Evolutionary conservation across 2,797 vertebrate genomes (phyloP).

Genomic region (Scolopax rusticola): DNA sequence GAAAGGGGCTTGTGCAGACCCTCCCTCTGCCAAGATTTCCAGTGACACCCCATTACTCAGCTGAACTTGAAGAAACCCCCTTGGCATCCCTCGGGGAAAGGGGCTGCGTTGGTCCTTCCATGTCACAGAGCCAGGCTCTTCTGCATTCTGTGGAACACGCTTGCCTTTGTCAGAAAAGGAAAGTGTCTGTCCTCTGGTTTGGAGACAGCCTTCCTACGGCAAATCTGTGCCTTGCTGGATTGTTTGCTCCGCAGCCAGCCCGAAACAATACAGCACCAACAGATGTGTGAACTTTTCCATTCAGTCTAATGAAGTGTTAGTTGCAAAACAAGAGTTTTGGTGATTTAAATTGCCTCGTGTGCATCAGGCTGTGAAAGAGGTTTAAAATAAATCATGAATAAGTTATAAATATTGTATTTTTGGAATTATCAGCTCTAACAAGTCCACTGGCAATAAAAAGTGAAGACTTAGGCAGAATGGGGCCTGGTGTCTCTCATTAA

Average conservation of each 20-base stretch:
- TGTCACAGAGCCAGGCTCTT: background rate
- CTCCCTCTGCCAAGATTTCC: background rate
- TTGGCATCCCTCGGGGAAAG: background rate
- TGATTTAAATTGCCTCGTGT: background rate
- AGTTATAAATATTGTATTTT: slow-evolving; percentile 28
- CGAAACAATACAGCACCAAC: background rate
- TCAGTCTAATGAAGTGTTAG: slow-evolving; percentile 24
- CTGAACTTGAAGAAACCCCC: background rate
- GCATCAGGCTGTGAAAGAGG: slow-evolving; percentile 48
- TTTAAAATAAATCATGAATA: slow-evolving; percentile 37
- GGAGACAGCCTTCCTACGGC: background rate
- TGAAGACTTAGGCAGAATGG: background rate
- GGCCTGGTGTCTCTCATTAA: background rate
- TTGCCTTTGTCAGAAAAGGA: background rate
- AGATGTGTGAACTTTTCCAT: slow-evolving; percentile 39
- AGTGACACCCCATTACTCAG: background rate
- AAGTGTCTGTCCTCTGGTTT: background rate
- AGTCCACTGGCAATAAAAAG: slow-evolving; percentile 7
- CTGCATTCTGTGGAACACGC: background rate
- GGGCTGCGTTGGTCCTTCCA: fast-evolving
- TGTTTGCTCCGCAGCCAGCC: slow-evolving; percentile 3
- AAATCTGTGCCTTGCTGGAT: background rate
- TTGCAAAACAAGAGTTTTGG: background rate
- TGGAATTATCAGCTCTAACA: background rate
- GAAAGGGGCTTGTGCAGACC: background rate